Conservation (phyloP, 2,113 vertebrate species). For the Rhynchopsitta pachyrhyncha region DNA sequence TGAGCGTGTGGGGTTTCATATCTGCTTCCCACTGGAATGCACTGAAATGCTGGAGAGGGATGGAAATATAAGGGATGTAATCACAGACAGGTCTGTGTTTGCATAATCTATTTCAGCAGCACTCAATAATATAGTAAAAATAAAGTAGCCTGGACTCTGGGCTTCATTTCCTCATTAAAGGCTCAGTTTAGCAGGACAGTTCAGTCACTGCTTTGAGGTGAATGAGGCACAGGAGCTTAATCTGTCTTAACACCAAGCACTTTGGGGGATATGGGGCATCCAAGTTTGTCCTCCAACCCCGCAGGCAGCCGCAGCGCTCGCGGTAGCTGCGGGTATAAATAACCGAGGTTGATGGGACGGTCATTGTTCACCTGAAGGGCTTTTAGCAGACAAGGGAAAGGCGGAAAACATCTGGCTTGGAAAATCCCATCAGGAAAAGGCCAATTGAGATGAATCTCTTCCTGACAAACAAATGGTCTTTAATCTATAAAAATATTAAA, state of each 20-base stretch:
- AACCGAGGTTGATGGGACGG: fast-evolving
- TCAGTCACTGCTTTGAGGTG: not conserved
- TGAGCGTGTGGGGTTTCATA: fast-evolving
- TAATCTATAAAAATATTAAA: not conserved
- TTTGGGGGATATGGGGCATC: not conserved
- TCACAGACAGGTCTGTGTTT: not conserved
- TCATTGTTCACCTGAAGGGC: not conserved
- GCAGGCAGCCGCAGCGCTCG: fast-evolving
- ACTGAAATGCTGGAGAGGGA: not conserved
- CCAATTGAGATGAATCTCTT: not conserved
- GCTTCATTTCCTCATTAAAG: not conserved
- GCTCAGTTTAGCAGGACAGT: not conserved
- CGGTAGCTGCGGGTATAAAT: fast-evolving
- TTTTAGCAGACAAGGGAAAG: fast-evolving
- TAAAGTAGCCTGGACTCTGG: not conserved
- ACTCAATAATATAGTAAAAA: not conserved
- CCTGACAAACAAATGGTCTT: not conserved
- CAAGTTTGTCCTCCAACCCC: not conserved
- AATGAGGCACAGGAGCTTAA: not conserved
- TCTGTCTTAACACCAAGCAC: not conserved
- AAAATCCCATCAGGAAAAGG: not conserved
- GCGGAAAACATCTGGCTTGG: not conserved
- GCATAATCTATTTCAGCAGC: not conserved
- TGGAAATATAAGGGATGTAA: not conserved
- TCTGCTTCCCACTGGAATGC: not conserved